Base-by-base conservation (phyloP, 2,888 invertebrate genomes). In the Lagria hirta region DNA sequence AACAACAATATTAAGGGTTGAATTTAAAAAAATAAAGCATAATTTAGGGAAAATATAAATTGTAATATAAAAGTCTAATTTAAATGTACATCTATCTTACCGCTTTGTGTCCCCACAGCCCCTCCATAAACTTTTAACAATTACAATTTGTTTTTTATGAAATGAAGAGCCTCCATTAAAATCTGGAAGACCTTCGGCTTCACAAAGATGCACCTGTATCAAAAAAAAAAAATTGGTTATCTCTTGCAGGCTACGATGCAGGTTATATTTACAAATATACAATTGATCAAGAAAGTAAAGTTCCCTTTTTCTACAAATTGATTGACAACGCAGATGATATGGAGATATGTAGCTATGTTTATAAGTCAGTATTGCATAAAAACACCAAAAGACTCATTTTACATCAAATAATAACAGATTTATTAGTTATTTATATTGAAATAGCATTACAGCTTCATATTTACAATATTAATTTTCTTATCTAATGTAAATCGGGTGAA, bases 41-140 rank as follows among this genome's bases (percentile, higher is more conserved):
- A n/a, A n/a, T n/a, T n/a, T n/a, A n/a, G n/a, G n/a, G n/a, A n/a
- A n/a, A n/a, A n/a, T n/a, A n/a, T n/a, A n/a, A n/a, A n/a, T n/a
- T n/a, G n/a, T n/a, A n/a, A n/a, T n/a, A n/a, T n/a, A n/a, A n/a
- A n/a, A n/a, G n/a, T n/a, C n/a, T 22, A 13, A 41, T 41, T 43
- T 43, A 46, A n/a, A n/a, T n/a, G n/a, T n/a, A n/a, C n/a, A n/a
- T n/a, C n/a, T n/a, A n/a, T n/a, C n/a, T 24, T 59, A 84, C 85
- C 83, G 65, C 60, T 71, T 70, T 3, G 69, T 58, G 43, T 72
- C 72, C 28, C 67, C 69, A 49, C 71, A 70, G 29, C 85, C 85
- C 54, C 86, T 77, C 84, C 86, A 86, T 26, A 86, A 74, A 24
- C 86, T 86, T 67, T 86, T 83, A 49, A 86, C 85, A 66, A 86